A percentile compares a stretch with the other conserved stretches of the same genome.
Evolutionary conservation across 2,797 vertebrate species (phyloP).

Genomic region (Holocentrus rufus): DNA sequence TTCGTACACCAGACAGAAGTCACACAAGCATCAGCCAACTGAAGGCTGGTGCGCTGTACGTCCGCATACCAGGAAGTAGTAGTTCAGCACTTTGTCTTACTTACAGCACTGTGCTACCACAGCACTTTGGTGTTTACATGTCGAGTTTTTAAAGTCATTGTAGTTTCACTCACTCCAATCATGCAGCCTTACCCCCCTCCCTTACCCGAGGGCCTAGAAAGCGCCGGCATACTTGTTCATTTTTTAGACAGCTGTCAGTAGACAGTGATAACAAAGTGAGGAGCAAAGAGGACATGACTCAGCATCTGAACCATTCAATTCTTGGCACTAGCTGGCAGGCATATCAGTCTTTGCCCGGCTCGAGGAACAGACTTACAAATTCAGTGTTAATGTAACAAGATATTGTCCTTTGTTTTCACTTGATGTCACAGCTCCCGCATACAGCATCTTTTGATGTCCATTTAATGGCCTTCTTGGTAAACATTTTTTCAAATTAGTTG

Average conservation of each 20-base stretch:
- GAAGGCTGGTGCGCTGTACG: too few species aligned
- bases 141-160: too few species aligned
- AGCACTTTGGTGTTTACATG: too few species aligned
- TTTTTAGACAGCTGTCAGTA: conserved; percentile 51
- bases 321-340: conserved; percentile 17
- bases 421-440: background rate
- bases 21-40: too few species aligned
- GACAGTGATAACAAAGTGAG: conserved; percentile 42
- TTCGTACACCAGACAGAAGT: too few species aligned
- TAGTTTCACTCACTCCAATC: too few species aligned
- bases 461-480: too few species aligned
- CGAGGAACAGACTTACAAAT: conserved; percentile 20
- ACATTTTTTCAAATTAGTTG: background rate
- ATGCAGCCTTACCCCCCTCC: too few species aligned
- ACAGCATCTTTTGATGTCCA: background rate
- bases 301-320: conserved; percentile 38
- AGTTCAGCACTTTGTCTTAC: too few species aligned
- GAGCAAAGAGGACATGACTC: conserved; percentile 50
- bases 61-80: too few species aligned
- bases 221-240: conserved; percentile 33
- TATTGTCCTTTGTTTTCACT: background rate
- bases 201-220: conserved; percentile 40
- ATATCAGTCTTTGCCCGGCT: conserved; percentile 5
- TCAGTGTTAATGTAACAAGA: conserved; percentile 27
- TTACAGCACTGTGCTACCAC: too few species aligned